Evolutionary conservation across 2,797 vertebrate species (phyloP), one percentile per base, ranked within the genome.

Genomic region (Scleropages formosus): DNA sequence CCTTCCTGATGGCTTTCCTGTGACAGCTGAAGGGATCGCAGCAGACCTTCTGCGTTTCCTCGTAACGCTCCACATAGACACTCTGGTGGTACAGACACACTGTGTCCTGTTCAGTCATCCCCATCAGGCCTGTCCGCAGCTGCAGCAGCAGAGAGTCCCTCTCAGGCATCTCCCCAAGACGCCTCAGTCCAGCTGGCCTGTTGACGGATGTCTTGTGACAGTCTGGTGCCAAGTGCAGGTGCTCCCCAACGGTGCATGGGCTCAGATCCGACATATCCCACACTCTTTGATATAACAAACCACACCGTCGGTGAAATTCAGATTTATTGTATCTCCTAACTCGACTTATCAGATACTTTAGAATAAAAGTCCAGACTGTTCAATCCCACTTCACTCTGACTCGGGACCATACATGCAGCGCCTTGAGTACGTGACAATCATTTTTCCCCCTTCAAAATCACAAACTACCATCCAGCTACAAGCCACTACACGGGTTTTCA

Each of bases 1-100:
- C 92, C 77, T 92, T 93, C 85, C 90, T 92, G 1, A 91, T 86
- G 1, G 87, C 64, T 22, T 93, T 93, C 80, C 89, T 92, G 80
- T 93, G 90, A 73, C 89, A 86, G 18, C 90, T 93, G 80, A 92
- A 92, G 47, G 92, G 92, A 80, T 92, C 90, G 66, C 90, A 92
- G 16, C 92, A 92, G 0, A 88, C 91, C 26, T 89, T 92, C 7
- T 93, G 92, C 26, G 92, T 79, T 81, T 92, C 89, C 79, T 92
- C 91, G 76, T 90, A 92, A 68, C 86, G 88, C 65, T 92, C 91
- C 64, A 93, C 90, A 77, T 91, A 92, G 78, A 91, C 84, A 84
- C 91, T 92, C 22, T 87, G 87, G 15, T 92, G 90, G 83, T 93
- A 90, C 60, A 92, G 84, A 80, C 91, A 93, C 83, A 93, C 91